A percentile compares a stretch with the other conserved stretches of the same genome.
These are phyloP conservation scores for Mallotus villosus DNA, from an alignment of 2,797 vertebrate genomes.

Conservation along the genomic window DNA sequence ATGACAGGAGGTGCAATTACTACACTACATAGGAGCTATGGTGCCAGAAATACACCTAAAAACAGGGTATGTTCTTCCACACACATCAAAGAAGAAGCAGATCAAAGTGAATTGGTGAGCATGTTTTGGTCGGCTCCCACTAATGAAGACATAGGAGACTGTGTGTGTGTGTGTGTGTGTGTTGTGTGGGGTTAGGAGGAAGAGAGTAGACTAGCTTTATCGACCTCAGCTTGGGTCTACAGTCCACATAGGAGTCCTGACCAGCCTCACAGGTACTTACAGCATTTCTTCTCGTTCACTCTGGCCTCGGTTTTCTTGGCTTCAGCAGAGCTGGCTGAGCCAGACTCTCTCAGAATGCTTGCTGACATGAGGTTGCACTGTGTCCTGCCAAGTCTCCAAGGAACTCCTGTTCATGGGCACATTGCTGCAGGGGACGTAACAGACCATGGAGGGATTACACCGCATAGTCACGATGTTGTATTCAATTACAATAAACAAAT, in stretches of 20 bases:
- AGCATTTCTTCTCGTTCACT: constrained; percentile 77
- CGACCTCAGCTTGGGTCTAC: too few relatives aligned
- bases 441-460: neutral
- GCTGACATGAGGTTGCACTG: constrained; percentile 58
- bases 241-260: too few relatives aligned
- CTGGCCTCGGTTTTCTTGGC: constrained; percentile 69
- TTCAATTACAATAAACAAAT: too few relatives aligned
- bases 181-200: neutral
- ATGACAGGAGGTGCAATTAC: neutral
- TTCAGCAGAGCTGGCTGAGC: constrained; percentile 58
- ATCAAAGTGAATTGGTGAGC: neutral
- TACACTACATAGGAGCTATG: neutral
- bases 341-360: constrained; percentile 49
- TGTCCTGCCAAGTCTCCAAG: constrained; percentile 8
- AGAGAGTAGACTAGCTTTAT: too few relatives aligned
- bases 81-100: neutral
- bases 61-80: too few relatives aligned
- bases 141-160: neutral
- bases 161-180: neutral
- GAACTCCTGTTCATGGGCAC: constrained; percentile 25
- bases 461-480: too few relatives aligned
- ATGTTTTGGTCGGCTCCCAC: neutral
- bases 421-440: constrained; percentile 36
- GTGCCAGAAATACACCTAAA: neutral
- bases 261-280: constrained; percentile 58